Evolutionary conservation across 2,113 vertebrate genomes (phyloP).

Genomic region (Daphoenositta chrysoptera): DNA sequence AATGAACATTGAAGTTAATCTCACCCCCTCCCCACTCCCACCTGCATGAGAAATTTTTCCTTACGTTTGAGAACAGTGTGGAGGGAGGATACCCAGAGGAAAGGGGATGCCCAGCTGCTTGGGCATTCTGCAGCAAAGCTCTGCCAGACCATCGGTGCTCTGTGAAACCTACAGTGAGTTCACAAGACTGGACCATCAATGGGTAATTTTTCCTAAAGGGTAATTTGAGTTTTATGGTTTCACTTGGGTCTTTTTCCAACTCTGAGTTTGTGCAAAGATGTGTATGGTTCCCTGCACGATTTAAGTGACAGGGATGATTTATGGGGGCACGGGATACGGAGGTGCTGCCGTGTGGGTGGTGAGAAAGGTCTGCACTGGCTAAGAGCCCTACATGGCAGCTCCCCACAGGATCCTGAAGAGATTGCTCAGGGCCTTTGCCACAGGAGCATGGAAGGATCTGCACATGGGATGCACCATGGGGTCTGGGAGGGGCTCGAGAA

Average conservation of each 20-base stretch:
- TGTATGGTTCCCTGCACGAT: not conserved
- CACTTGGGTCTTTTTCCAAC: rapidly evolving
- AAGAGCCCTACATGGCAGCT: not conserved
- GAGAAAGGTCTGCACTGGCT: not conserved
- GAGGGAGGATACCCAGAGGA: not conserved
- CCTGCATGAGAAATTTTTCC: not conserved
- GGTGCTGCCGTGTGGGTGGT: not conserved
- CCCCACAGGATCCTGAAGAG: not conserved
- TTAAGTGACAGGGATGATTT: not conserved
- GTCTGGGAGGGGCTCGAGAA: not conserved
- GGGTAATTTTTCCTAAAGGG: not conserved
- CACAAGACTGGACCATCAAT: not conserved
- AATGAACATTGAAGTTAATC: not conserved
- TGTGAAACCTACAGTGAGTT: not conserved
- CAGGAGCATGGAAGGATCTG: not conserved
- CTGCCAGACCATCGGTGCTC: not conserved
- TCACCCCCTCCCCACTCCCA: not conserved
- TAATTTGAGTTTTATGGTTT: not conserved
- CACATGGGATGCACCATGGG: rapidly evolving
- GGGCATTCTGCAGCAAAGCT: rapidly evolving
- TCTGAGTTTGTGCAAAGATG: not conserved
- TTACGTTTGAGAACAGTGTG: not conserved
- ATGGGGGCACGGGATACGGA: rapidly evolving
- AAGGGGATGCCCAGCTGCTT: not conserved
- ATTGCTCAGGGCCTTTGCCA: not conserved